Base-by-base conservation (phyloP, 1,140 invertebrate genomes). In the Pseudachorutes palmiensis region DNA sequence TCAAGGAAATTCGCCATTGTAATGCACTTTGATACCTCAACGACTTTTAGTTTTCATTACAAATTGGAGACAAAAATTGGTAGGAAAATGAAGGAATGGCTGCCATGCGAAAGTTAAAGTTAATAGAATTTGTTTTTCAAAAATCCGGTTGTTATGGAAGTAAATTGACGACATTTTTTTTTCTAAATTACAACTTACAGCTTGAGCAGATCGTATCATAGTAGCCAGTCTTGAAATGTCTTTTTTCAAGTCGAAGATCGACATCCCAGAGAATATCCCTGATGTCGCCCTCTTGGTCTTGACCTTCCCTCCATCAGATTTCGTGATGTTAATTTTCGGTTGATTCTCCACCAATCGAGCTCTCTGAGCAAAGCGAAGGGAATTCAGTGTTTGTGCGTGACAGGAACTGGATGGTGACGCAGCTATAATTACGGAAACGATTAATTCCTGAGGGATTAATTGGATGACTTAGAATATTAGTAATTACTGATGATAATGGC, bases 361-460 rank as follows among this genome's bases (percentile, higher is more conserved):
- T 68, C 86, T 79, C 72, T 86, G 81, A 72, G 87, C 83, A 82
- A 88, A 86, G 51, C 86, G 81, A 28, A 88, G 78, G 12, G 86
- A 88, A 64, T 85, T 86, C 24, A 87, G 80, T n/a, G 85, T 87
- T 75, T 88, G 86, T 69, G 82, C 83, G 79, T 86, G 87, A 77
- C 83, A 85, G 31, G 79, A 79, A 64, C 82, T 83, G 22, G 86
- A 85, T 26, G 86, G 86, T 28, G 86, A 88, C 68, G 88, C 80
- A 60, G 86, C 86, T 88, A 36, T 2, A 60, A 70, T 36, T 31
- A 62, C 30, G 76, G 36, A 81, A 82, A 73, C 55, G 70, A 67
- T 59, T 62, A 41, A 62, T 22, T 36, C 26, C 16, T 64, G 33
- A 2, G 1, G 19, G 3, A 14, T 41, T 1, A 63, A 65, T 2